Evolutionary conservation across 2,797 vertebrate species (phyloP), one percentile per base, ranked within the genome.

Genomic region (Eleutherodactylus coqui): DNA sequence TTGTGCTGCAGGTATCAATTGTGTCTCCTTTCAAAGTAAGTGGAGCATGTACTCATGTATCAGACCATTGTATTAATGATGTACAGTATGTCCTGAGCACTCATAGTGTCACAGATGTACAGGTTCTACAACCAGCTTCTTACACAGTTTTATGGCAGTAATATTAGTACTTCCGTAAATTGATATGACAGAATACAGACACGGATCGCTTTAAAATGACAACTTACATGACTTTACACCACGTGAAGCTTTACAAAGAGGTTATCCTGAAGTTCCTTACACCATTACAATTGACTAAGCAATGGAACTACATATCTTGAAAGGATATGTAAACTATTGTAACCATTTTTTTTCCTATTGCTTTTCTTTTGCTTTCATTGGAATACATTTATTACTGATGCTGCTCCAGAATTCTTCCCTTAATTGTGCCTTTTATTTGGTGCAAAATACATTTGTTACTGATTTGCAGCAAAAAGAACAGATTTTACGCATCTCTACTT

Each of bases 11-110:
- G 55, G n/a, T 62, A 41, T 3, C 55, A 27, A 75, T 72, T 32
- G 21, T 75, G 41, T 81, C 55, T 86, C 79, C 36, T 43, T 86
- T 86, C 79, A 43, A 2, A 82, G 58, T 38, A 86, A 86, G 60
- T 82, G 78, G 79, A 86, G 85, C 85, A 58, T 86, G 82, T 43
- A 76, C 82, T 86, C 14, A 80, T 64, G n/a, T 62, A 64, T 32
- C n/a, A 64, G 38, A 10, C 58, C 41, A 32, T 64, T 80, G n/a
- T 64, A n/a, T n/a, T n/a, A n/a, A n/a, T n/a, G n/a, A n/a, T 47
- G 58, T 47, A 64, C 4, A 47, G 47, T 49, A 34, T 36, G 27
- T 13, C 41, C 16, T 19, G 10, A 29, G 38, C 4, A 45, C 16
- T 9, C 62, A 45, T 43, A 5, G 27, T 53, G 36, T 53, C 47